These are phyloP conservation scores for Notiomystis cincta DNA, from an alignment of 2,113 vertebrate species.

Conservation along the genomic window DNA sequence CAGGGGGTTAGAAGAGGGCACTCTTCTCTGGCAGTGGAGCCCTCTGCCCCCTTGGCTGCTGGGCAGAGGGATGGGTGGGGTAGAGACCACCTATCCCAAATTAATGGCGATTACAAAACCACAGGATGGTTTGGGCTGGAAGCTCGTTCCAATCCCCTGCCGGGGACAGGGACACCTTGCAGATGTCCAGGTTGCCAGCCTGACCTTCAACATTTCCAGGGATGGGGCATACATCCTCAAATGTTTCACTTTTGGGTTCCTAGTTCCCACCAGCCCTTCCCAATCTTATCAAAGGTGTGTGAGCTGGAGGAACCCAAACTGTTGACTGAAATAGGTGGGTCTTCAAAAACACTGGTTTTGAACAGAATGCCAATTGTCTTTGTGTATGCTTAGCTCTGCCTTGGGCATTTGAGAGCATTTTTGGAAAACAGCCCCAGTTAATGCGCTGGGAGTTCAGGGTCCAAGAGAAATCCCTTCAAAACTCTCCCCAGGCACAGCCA, in stretches of 20 bases:
- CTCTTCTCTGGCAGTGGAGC: not conserved
- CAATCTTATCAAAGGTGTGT: not conserved
- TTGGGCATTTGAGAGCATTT: not conserved
- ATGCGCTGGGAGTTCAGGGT: not conserved
- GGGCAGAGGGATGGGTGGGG: not conserved
- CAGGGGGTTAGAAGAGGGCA: not conserved
- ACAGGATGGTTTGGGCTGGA: not conserved
- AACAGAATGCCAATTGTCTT: not conserved
- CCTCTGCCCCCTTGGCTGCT: not conserved
- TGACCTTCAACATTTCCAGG: not conserved
- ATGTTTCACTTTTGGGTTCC: not conserved
- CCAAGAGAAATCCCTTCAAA: not conserved
- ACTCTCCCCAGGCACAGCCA: not conserved
- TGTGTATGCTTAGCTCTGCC: not conserved
- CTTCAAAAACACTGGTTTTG: not conserved
- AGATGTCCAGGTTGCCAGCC: not conserved
- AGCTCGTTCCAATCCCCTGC: not conserved
- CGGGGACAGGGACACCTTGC: not conserved
- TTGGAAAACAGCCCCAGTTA: not conserved
- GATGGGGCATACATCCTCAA: not conserved
- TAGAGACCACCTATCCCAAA: not conserved
- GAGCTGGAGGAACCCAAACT: not conserved
- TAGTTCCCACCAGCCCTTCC: not conserved
- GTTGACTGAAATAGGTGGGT: not conserved
- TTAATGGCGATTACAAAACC: not conserved